These are phyloP conservation scores for Cladorhizidae sp. DNA, from an alignment of 37 sponge, comb jelly and placozoan species.

Conservation along the genomic window DNA sequence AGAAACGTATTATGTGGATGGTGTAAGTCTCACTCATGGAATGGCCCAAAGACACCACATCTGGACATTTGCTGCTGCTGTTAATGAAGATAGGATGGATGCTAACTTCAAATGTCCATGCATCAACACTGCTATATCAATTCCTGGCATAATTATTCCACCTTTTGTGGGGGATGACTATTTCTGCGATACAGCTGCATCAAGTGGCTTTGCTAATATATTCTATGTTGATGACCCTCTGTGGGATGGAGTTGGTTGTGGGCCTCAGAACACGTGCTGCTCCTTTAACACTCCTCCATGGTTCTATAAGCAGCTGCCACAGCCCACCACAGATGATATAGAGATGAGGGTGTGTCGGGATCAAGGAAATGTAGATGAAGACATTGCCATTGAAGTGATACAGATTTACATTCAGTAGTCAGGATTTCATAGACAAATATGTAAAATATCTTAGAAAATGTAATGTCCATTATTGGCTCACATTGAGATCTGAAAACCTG, in stretches of 20 bases:
- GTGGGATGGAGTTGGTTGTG: conserved; percentile 57
- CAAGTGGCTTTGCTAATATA: background rate
- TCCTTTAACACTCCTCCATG: conserved; percentile 32
- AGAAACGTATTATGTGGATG: conserved; percentile 20
- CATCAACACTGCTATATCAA: background rate
- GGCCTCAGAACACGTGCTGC: conserved; percentile 41
- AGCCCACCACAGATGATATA: conserved; percentile 31
- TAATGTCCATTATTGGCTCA: no score
- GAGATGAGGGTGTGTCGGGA: conserved; percentile 37
- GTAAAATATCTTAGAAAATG: no score
- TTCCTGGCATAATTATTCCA: no score
- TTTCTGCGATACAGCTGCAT: conserved; percentile 37
- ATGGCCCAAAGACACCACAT: conserved; percentile 31
- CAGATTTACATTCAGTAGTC: no score
- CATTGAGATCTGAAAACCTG: no score
- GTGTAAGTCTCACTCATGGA: conserved; percentile 8
- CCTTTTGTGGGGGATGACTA: conserved; percentile 9
- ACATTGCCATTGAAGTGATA: no score
- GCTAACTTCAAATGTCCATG: conserved; percentile 7
- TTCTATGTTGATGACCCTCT: conserved; percentile 33
- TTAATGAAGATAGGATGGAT: background rate
- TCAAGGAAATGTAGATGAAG: background rate
- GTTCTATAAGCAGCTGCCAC: conserved; percentile 44
- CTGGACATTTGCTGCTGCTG: conserved; percentile 42
- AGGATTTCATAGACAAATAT: no score